These are phyloP conservation scores for Phenganax stokvisi DNA, from an alignment of 92 coral and sea anemone species.

Conservation along the genomic window DNA sequence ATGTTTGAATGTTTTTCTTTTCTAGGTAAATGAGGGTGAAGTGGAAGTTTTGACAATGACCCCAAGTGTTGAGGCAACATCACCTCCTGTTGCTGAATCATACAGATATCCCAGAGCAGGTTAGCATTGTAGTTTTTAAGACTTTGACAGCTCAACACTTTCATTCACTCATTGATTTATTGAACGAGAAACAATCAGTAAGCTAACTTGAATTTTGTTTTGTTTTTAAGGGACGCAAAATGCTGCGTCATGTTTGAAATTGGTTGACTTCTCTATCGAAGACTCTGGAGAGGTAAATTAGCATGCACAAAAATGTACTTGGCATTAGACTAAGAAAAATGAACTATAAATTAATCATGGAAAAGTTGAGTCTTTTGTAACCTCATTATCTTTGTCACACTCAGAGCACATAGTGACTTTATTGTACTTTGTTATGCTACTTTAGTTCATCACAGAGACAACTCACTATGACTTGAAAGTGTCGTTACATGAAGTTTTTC, in stretches of 20 bases:
- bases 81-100: conserved; percentile 67
- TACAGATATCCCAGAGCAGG: conserved; percentile 95
- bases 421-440: neutral
- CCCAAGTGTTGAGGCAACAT: conserved; percentile 73
- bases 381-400: neutral
- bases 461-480: conserved; percentile 72
- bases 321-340: neutral
- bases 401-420: neutral
- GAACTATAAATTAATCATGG: neutral
- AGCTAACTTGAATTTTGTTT: neutral
- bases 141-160: neutral
- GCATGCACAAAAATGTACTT: neutral
- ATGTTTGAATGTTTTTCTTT: neutral
- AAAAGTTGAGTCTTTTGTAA: neutral
- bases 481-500: conserved; percentile 80
- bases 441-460: conserved; percentile 66
- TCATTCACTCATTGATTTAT: neutral
- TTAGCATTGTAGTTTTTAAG: conserved; percentile 1
- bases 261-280: conserved; percentile 69
- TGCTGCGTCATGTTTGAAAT: conserved; percentile 67
- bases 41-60: conserved; percentile 87
- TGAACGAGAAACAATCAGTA: neutral
- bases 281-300: conserved; percentile 50
- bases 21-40: conserved; percentile 86
- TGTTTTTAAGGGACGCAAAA: conserved; percentile 57